A percentile compares a stretch with the other conserved stretches of the same genome.
Conservation (phyloP, 2,113 vertebrate genomes). For the Paedocypris sp. region DNA sequence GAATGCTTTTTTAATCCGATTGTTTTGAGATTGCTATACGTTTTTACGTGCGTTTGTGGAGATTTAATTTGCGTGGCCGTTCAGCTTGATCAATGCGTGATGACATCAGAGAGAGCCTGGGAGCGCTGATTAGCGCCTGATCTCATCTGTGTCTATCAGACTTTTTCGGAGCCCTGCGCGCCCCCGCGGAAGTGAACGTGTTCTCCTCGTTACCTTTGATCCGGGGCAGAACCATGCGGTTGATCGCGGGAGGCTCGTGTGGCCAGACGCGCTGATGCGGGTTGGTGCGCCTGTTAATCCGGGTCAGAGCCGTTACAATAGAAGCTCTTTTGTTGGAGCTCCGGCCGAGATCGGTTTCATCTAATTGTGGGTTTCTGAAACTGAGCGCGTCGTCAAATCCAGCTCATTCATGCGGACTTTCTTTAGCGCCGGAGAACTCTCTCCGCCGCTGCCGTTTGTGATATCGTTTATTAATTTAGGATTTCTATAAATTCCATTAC, state of each 20-base stretch:
- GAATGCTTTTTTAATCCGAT: no score
- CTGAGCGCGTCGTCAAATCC: slow-evolving; percentile 8
- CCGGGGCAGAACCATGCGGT: neutral
- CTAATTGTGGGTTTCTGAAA: slow-evolving; percentile 27
- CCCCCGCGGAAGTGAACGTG: neutral
- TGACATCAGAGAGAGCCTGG: neutral
- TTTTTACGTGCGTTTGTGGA: no score
- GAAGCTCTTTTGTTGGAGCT: slow-evolving; percentile 29
- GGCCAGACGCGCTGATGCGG: neutral
- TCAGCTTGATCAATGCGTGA: slow-evolving; percentile 51
- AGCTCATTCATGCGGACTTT: neutral
- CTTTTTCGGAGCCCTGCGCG: neutral
- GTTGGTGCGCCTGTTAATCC: slow-evolving; percentile 3
- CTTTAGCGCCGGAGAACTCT: neutral
- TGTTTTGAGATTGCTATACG: no score
- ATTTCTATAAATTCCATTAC: no score
- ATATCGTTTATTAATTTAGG: no score
- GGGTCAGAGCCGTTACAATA: slow-evolving; percentile 14
- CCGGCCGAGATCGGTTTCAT: slow-evolving; percentile 31
- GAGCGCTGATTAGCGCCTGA: neutral
- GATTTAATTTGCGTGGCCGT: no score
- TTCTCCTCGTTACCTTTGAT: neutral
- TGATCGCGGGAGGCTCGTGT: neutral
- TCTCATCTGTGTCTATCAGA: neutral
- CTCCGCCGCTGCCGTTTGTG: no score